Base-by-base conservation (phyloP, 2,113 vertebrate species). In the Eubucco bourcierii region DNA sequence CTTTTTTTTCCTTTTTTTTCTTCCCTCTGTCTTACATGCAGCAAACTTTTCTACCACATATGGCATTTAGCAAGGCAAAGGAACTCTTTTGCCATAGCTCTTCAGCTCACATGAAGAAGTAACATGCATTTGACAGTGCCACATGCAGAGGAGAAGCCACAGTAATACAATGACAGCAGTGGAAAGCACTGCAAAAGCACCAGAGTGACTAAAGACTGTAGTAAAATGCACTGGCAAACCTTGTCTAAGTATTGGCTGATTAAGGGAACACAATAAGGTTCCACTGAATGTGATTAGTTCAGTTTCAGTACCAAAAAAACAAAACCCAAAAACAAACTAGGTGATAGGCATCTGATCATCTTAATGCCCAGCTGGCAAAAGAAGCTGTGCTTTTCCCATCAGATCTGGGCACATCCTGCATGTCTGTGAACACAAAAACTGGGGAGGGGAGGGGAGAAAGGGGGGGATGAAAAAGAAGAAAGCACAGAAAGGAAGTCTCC, bases 231-330 rank as follows among this genome's bases (percentile, higher is more conserved):
- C 78, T 84, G 58, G 59, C 53, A 92, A 27, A 56, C 80, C 76
- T 46, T 90, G 50, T 86, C 91, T 80, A 87, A 94, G 84, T 80
- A 77, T 9, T 88, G 39, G 5, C 58, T 95, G 79, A 77, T 72
- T 72, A 86, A 74, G 29, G 68, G 63, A 81, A 74, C 34, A 34
- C 87, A 83, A 15, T 46, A 87, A 71, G 34, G 68, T 94, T 55
- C 39, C 76, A 61, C 59, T 65, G 47, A 82, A 60, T 86, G 80
- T 50, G 78, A 47, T 53, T 58, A 78, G 29, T 56, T 86, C 53
- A 41, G 34, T 50, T 85, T 87, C 74, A 84, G 44, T 78, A 47
- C 52, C 52, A 37, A 37, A 37, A 37, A 37, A 37, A 39, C 10
- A 39, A 24, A 53, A n/a, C n/a, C n/a, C n/a, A n/a, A 24, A 71